Base-by-base conservation (phyloP, 2,888 invertebrate genomes). In the Sesamia inferens region DNA sequence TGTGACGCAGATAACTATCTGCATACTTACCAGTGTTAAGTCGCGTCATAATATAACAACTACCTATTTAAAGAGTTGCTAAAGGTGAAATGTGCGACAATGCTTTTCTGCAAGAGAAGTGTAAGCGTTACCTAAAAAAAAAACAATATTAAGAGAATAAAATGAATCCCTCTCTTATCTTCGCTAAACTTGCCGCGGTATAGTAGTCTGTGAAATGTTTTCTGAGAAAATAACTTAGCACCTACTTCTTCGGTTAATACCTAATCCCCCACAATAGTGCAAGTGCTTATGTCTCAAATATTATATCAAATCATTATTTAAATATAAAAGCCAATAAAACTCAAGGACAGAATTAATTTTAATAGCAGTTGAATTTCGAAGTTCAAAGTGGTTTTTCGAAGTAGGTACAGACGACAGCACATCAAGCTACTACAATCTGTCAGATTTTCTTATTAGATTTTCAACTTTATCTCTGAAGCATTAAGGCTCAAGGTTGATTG, bases 1-100 rank as follows among this genome's bases (percentile, higher is more conserved):
- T 80, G 79, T 76, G 78, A 85, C 82, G 73, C 66, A 66, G 84
- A 79, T 85, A 82, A 66, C 68, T 77, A 84, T 86, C 85, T 76
- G 68, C 78, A 80, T 79, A 72, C 24, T 57, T 24, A 58, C 75
- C 62, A 47, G 59, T 66, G 67, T 59, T 59, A 64, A 71, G 54
- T 68, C 51, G 31, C 61, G 54, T 67, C 68, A 73, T 54, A 62
- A 42, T 82, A 55, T 39, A 55, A 51, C 19, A 64, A 76, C 59
- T 58, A 39, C 39, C 5, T 39, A 69, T 65, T 68, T 59, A 78
- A 64, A 63, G n/a, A 64, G 22, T 48, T 75, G 66, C 42, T 31
- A 54, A 44, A 57, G 44, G 68, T 19, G 75, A 75, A 75, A 79
- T 57, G 51, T 71, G 31, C 2, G 8, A 71, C 66, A 68, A 62